These are phyloP conservation scores for Argyrosomus japonicus DNA, from an alignment of 2,113 vertebrate species.

Conservation along the genomic window DNA sequence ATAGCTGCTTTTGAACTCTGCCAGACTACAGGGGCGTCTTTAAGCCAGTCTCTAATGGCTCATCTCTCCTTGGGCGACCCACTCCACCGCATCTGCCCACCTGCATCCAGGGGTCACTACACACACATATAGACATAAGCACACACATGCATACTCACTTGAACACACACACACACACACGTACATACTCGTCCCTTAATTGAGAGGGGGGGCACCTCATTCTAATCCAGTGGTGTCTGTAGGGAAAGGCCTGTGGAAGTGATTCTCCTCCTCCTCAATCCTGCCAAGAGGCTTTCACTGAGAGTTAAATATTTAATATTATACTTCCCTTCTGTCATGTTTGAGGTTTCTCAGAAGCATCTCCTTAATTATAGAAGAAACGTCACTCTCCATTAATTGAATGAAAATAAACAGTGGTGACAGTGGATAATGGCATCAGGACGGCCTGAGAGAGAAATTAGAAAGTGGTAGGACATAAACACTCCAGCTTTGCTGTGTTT, in stretches of 20 bases:
- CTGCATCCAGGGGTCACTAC: constrained; percentile 32
- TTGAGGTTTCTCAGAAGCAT: constrained; percentile 41
- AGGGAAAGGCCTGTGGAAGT: constrained; percentile 12
- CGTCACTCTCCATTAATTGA: constrained; percentile 28
- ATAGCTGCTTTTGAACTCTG: constrained; percentile 78
- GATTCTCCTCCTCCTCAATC: constrained; percentile 7
- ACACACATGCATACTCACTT: constrained; percentile 1
- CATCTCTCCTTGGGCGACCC: constrained; percentile 68
- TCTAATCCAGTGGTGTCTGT: constrained; percentile 39
- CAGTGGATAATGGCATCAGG: constrained; percentile 39
- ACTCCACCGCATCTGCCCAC: constrained; percentile 37
- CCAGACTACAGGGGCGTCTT: constrained; percentile 58
- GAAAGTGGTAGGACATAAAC: constrained; percentile 35
- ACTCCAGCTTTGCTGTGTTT: constrained; percentile 20
- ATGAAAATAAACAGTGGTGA: constrained; percentile 20
- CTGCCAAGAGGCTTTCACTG: constrained; percentile 28
- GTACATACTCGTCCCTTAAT: constrained; percentile 29
- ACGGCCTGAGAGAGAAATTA: constrained; percentile 44
- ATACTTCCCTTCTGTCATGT: constrained; percentile 48
- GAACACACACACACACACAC: constrained; percentile 1
- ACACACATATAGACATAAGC: constrained; percentile 19
- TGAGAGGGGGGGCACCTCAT: constrained; percentile 25
- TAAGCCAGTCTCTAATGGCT: constrained; percentile 72
- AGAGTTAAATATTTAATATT: constrained; percentile 39
- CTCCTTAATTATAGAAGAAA: constrained; percentile 35